phyloP scores from a whole-genome alignment of 2,113 vertebrate genomes.

The Bufo bufo region DNA sequence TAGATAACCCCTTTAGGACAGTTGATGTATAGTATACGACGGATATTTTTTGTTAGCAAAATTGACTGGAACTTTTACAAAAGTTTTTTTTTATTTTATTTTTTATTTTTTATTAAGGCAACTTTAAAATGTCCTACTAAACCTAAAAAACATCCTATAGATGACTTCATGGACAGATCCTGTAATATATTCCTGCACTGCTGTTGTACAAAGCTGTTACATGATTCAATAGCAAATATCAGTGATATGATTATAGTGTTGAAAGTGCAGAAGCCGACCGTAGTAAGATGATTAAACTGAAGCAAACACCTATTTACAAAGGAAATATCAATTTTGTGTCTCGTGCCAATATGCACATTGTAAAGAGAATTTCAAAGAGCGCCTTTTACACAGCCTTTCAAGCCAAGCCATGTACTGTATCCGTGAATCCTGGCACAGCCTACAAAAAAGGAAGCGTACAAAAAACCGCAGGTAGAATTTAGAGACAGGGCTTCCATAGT shows the following conservation, averaged over 20 bases:
- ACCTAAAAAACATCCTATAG: background rate
- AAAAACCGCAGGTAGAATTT: background rate
- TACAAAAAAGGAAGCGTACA: too few relatives aligned
- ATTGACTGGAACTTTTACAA: too few relatives aligned
- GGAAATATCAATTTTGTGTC: too few relatives aligned
- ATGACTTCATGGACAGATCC: background rate
- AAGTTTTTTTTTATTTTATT: too few relatives aligned
- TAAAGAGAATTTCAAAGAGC: background rate
- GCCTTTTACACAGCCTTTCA: too few relatives aligned
- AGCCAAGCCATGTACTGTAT: too few relatives aligned
- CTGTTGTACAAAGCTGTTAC: background rate
- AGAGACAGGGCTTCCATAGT: background rate
- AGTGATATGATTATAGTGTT: background rate
- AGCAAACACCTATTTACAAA: too few relatives aligned
- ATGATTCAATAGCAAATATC: background rate
- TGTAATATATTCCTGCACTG: background rate
- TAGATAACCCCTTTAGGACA: too few relatives aligned
- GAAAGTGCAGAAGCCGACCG: background rate
- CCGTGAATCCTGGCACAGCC: background rate
- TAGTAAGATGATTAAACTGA: background rate
- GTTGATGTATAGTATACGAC: too few relatives aligned
- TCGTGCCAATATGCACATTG: background rate
- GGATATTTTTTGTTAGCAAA: too few relatives aligned
- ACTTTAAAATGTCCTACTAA: too few relatives aligned
- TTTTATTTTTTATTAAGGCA: too few relatives aligned